These are phyloP conservation scores for Isoperla grammatica DNA, from an alignment of 2,888 invertebrate species.

Conservation along the genomic window DNA sequence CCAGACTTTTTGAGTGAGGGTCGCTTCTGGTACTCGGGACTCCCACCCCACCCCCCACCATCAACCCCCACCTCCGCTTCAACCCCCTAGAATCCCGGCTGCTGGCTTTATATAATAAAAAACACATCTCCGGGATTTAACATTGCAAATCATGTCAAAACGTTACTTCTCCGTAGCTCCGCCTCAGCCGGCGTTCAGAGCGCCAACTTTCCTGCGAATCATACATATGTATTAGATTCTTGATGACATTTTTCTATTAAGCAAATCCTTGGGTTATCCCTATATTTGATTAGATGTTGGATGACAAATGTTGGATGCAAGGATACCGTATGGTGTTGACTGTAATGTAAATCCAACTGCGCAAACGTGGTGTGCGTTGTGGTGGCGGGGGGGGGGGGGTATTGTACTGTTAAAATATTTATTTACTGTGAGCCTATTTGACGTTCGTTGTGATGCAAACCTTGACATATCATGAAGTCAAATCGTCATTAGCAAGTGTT, in stretches of 20 bases:
- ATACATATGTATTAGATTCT: slow-evolving; percentile 25
- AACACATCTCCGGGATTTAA: slow-evolving; percentile 3
- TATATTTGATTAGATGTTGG: slow-evolving; percentile 19
- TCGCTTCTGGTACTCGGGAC: slow-evolving; percentile 10
- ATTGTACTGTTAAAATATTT: too few species aligned
- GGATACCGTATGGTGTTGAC: too few species aligned
- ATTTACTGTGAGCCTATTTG: too few species aligned
- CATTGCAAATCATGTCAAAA: slow-evolving; percentile 24
- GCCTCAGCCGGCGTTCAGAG: too few species aligned
- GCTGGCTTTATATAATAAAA: slow-evolving; percentile 2
- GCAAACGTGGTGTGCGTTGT: too few species aligned
- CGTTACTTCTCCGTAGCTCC: not conserved
- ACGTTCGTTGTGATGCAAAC: too few species aligned
- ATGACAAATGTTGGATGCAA: slow-evolving; percentile 21
- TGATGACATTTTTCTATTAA: slow-evolving; percentile 27
- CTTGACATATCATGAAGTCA: too few species aligned
- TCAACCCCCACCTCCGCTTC: not conserved
- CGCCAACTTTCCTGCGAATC: not conserved
- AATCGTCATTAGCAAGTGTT: too few species aligned
- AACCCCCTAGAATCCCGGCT: not conserved
- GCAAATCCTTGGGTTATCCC: slow-evolving; percentile 21
- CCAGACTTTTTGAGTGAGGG: slow-evolving; percentile 1
- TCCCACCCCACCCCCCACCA: slow-evolving; percentile 8
- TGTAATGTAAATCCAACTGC: too few species aligned
- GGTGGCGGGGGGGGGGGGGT: too few species aligned